Evolutionary conservation across 2,113 vertebrate genomes (phyloP).

Genomic region (Coptodon rendalli): DNA sequence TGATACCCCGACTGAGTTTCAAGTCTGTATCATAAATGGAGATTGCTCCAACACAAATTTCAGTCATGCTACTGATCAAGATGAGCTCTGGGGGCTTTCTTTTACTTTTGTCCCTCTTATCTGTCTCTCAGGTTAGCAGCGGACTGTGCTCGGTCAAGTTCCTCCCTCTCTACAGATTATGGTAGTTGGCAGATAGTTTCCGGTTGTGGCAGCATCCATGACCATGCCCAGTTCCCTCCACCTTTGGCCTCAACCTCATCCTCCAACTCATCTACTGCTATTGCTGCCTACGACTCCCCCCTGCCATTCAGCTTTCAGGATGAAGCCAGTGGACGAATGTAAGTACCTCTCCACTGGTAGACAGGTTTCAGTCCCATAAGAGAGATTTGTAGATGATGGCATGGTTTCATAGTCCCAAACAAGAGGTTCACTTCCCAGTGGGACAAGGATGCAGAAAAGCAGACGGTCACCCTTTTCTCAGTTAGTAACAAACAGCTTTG

Average conservation of each 20-base stretch:
- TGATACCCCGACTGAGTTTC: not conserved
- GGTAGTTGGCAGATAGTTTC: slow-evolving; percentile 99
- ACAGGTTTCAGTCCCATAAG: not conserved
- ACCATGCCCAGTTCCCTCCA: slow-evolving; percentile 79
- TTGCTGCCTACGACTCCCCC: slow-evolving; percentile 73
- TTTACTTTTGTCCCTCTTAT: not conserved
- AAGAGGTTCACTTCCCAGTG: not conserved
- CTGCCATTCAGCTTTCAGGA: slow-evolving; percentile 93
- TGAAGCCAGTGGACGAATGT: slow-evolving; percentile 88
- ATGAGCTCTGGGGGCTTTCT: not conserved
- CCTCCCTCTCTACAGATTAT: slow-evolving; percentile 95
- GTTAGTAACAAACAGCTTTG: not conserved
- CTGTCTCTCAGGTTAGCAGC: slow-evolving; percentile 77
- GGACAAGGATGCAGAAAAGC: fast-evolving
- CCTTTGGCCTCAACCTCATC: slow-evolving; percentile 36
- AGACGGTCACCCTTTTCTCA: not conserved
- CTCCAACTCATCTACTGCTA: slow-evolving; percentile 26
- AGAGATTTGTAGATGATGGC: not conserved
- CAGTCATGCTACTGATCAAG: not conserved
- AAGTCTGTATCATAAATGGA: not conserved
- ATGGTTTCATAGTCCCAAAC: not conserved
- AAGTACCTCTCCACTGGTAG: slow-evolving; percentile 63
- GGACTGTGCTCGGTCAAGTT: slow-evolving; percentile 86
- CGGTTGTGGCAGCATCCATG: slow-evolving; percentile 95
- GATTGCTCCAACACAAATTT: not conserved